These are phyloP conservation scores for Notarius quadriscutis DNA, from an alignment of 2,113 vertebrate genomes.

Conservation along the genomic window DNA sequence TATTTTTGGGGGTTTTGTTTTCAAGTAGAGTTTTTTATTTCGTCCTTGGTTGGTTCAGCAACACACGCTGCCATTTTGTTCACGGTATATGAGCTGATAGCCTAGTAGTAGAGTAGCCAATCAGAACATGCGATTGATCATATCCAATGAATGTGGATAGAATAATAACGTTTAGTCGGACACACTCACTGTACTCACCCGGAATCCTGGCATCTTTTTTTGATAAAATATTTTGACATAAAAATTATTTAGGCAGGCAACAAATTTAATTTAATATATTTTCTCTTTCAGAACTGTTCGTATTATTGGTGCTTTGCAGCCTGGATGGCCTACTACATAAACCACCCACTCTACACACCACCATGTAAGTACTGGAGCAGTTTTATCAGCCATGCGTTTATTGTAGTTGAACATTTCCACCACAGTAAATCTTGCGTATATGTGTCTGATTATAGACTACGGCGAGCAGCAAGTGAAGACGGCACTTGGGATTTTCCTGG, in stretches of 20 bases:
- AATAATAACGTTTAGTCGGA: background rate
- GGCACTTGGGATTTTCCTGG: conserved; percentile 83
- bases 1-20: too few species aligned
- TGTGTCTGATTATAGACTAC: conserved; percentile 70
- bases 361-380: conserved; percentile 76
- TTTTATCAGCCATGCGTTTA: background rate
- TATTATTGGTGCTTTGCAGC: conserved; percentile 91
- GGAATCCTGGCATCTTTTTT: background rate
- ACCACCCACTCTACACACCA: conserved; percentile 90
- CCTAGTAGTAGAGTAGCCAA: too few species aligned
- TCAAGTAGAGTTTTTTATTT: too few species aligned
- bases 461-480: conserved; percentile 84
- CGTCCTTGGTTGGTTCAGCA: too few species aligned
- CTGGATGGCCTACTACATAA: conserved; percentile 96
- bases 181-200: background rate
- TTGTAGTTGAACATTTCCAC: conserved; percentile 6
- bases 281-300: conserved; percentile 82
- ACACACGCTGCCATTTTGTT: too few species aligned
- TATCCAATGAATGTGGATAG: too few species aligned
- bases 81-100: too few species aligned
- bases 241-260: background rate
- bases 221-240: background rate
- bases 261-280: background rate
- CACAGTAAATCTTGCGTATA: background rate
- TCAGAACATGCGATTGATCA: too few species aligned